Percentiles rank a stretch among this genome's conserved stretches.
Conservation (phyloP, 1,140 invertebrate species). For the Bursaphelenchus mucronatus region DNA sequence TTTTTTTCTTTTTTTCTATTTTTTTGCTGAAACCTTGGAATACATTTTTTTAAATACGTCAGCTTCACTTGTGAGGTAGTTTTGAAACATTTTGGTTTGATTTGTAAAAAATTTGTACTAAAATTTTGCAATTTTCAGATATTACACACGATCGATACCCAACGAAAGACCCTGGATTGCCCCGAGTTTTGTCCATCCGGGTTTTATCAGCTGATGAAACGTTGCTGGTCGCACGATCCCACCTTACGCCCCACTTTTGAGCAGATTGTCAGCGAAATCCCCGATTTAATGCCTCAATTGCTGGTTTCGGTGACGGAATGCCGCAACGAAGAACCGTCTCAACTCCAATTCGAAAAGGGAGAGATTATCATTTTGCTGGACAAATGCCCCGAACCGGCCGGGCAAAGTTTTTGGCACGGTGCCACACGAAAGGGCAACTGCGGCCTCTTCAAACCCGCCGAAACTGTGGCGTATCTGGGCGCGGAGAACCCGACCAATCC, state of each 20-base stretch:
- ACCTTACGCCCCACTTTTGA: slow-evolving; percentile 81
- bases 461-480: slow-evolving; percentile 79
- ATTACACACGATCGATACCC: slow-evolving; percentile 86
- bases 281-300: slow-evolving; percentile 78
- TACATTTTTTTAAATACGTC: no score
- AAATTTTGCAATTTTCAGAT: slow-evolving; percentile 68
- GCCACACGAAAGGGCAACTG: slow-evolving; percentile 77
- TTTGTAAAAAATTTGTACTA: background rate
- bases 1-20: no score
- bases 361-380: slow-evolving; percentile 89
- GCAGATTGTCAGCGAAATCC: slow-evolving; percentile 74
- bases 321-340: slow-evolving; percentile 63
- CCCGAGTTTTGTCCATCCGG: slow-evolving; percentile 90
- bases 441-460: slow-evolving; percentile 81
- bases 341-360: slow-evolving; percentile 76
- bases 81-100: no score
- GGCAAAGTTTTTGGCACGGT: slow-evolving; percentile 73
- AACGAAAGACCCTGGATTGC: slow-evolving; percentile 73
- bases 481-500: slow-evolving; percentile 40
- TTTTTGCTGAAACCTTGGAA: no score
- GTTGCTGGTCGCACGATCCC: slow-evolving; percentile 90
- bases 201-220: slow-evolving; percentile 84
- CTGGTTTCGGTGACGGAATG: slow-evolving; percentile 72
- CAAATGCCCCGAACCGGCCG: slow-evolving; percentile 67
- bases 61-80: no score